Percentiles rank a stretch among this genome's conserved stretches.
These are phyloP conservation scores for Fundulus diaphanus DNA, from an alignment of 2,797 vertebrate species.

Conservation along the genomic window DNA sequence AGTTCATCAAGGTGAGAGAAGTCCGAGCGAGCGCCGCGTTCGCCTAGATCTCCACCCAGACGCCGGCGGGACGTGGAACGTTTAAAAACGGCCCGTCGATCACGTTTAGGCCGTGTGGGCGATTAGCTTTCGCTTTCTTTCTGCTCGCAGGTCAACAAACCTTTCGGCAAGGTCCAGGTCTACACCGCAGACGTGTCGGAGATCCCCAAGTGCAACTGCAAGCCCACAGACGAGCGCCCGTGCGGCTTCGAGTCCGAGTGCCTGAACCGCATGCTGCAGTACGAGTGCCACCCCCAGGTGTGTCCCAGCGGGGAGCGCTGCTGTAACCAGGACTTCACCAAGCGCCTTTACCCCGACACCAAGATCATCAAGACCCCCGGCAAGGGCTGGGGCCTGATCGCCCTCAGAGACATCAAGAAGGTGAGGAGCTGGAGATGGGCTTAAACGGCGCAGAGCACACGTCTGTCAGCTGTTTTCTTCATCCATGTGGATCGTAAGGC, in stretches of 20 bases:
- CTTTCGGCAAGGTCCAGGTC: constrained; percentile 93
- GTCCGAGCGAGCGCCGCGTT: not conserved
- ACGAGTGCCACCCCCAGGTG: constrained; percentile 96
- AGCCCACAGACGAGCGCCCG: constrained; percentile 89
- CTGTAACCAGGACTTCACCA: constrained; percentile 97
- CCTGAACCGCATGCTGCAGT: constrained; percentile 97
- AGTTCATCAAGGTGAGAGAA: constrained; percentile 89
- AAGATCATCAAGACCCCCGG: constrained; percentile 95
- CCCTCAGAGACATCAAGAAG: constrained; percentile 95
- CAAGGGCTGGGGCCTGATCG: constrained; percentile 95
- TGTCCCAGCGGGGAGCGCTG: constrained; percentile 91
- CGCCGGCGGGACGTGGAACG: no score
- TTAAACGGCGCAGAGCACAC: not conserved
- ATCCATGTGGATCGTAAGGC: no score
- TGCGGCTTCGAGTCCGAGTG: constrained; percentile 97
- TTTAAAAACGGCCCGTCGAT: no score
- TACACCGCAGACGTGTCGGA: constrained; percentile 94
- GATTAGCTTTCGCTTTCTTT: not conserved
- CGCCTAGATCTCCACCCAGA: not conserved
- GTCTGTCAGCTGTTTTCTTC: no score
- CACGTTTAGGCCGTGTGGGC: no score
- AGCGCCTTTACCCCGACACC: constrained; percentile 96
- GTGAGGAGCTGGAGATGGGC: constrained; percentile 67
- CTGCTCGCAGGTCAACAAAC: constrained; percentile 90
- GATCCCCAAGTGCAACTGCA: constrained; percentile 99